phyloP scores from a whole-genome alignment of 2,113 vertebrate species.

The Poecile atricapillus region DNA sequence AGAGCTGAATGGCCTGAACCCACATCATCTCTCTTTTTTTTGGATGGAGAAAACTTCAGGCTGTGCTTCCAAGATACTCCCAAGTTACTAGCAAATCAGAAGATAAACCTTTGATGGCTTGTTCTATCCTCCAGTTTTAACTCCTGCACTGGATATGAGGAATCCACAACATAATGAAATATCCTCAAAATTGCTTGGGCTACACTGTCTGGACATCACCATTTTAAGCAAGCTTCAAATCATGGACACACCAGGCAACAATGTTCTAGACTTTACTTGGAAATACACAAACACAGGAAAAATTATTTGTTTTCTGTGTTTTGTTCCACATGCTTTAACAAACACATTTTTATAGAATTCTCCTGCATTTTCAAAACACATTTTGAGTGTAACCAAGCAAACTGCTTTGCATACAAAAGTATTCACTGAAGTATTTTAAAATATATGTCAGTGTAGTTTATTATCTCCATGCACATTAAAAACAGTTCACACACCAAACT shows the following conservation, averaged over 20 bases:
- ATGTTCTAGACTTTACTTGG: background rate
- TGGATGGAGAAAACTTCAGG: background rate
- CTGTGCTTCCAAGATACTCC: background rate
- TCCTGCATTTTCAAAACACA: background rate
- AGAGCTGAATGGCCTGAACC: accelerated
- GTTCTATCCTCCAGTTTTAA: background rate
- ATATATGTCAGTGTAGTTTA: background rate
- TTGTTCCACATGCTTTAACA: background rate
- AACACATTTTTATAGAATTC: background rate
- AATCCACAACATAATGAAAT: background rate
- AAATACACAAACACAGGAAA: background rate
- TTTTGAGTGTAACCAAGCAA: background rate
- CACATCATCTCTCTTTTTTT: too few relatives aligned
- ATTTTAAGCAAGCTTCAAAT: background rate
- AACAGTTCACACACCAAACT: background rate
- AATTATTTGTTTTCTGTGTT: background rate
- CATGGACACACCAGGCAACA: accelerated
- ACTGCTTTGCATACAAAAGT: background rate
- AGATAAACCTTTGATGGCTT: background rate
- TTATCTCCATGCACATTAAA: background rate
- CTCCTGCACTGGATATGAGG: background rate
- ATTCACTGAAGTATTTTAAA: background rate
- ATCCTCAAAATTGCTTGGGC: background rate
- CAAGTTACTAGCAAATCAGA: background rate
- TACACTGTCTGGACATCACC: background rate